A percentile compares a stretch with the other conserved stretches of the same genome.
Evolutionary conservation across 2,113 vertebrate genomes (phyloP).

Genomic region (Megaceryle torquata): DNA sequence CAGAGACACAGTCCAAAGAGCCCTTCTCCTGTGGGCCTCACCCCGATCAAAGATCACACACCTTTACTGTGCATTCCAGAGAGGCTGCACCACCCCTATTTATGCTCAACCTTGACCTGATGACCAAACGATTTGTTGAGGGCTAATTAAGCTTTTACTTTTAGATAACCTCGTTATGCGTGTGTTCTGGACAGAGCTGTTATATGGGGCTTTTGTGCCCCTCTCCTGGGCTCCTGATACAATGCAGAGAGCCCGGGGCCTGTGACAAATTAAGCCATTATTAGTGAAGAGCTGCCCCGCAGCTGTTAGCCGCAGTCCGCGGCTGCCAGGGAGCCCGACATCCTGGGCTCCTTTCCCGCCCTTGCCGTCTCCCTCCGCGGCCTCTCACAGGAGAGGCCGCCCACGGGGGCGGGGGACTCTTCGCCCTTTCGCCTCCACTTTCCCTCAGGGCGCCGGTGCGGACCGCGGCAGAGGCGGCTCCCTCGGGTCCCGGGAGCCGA

Average conservation of each 20-base stretch:
- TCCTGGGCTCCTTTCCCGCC: neutral
- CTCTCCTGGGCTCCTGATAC: neutral
- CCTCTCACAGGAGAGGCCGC: neutral
- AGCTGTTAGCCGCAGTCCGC: fast-evolving
- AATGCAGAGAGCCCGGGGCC: fast-evolving
- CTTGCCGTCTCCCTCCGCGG: fast-evolving
- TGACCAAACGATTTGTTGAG: neutral
- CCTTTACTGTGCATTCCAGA: fast-evolving
- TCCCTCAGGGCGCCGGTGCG: fast-evolving
- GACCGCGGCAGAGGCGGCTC: fast-evolving
- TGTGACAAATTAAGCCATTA: neutral
- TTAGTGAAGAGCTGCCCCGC: fast-evolving
- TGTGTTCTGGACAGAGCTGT: neutral
- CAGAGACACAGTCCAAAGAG: fast-evolving
- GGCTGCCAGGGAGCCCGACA: neutral
- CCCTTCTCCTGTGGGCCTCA: fast-evolving
- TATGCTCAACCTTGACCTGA: neutral
- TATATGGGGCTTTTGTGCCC: no score
- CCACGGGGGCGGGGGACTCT: fast-evolving
- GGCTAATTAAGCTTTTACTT: neutral
- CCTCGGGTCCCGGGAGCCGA: neutral
- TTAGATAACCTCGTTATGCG: neutral
- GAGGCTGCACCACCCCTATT: fast-evolving
- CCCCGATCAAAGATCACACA: neutral
- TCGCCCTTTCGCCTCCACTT: fast-evolving